Base-by-base conservation (phyloP, 1,140 invertebrate species). In the Saxidomus purpurata region DNA sequence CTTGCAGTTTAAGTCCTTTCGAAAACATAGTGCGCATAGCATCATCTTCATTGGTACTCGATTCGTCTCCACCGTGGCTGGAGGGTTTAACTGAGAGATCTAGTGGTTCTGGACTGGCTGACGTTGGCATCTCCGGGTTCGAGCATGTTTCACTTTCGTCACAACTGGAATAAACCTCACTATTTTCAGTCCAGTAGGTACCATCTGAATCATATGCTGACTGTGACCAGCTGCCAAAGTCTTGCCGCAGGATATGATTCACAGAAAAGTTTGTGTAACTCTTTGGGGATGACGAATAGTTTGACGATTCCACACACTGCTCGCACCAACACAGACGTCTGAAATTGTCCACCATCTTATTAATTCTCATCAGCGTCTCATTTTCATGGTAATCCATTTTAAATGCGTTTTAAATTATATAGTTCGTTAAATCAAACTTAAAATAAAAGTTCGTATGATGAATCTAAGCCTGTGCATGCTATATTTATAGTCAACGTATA, bases 271-370 rank as follows among this genome's bases (percentile, higher is more conserved):
- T 71, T 71, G 63, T 89, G 61, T 55, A 89, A 43, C 0, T 38
- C 25, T 4, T 38, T 15, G 40, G 47, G 22, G 40, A 40, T 36
- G 49, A 25, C 25, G 49, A n/a, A 71, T 31, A 34, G 69, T 47
- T 59, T 59, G 34, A 13, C 8, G 43, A n/a, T 1, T 43, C n/a
- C 11, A 25, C 13, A n/a, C 36, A 47, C 22, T 22, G 19, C 25
- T 79, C 74, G 13, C 85, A 74, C 47, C 52, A 87, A 47, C 74
- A 55, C 3, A 87, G 40, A 22, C 17, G 9, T 63, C 47, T 34
- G 40, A 87, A 87, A 76, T 79, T 87, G n/a, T 79, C 55, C 49
- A 87, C 43, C 85, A 87, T 87, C 36, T 31, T 43, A 25, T 79
- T 87, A 25, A 87, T 87, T 49, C 36, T 77, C 0, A 55, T 3